Evolutionary conservation across 2,113 vertebrate genomes (phyloP).

Genomic region (Melanotaenia duboulayi): DNA sequence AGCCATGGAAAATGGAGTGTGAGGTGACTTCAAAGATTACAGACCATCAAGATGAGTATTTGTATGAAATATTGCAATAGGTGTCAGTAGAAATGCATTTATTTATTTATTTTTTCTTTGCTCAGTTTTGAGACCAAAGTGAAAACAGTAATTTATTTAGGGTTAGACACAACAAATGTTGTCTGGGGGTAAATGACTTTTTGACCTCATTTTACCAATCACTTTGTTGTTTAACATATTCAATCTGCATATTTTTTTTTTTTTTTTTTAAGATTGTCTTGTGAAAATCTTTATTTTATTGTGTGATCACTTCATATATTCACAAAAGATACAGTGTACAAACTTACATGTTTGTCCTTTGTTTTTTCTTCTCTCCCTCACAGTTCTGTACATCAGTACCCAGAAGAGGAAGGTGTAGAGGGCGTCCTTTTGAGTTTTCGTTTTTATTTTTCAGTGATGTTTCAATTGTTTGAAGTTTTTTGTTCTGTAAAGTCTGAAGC

Average conservation of each 20-base stretch:
- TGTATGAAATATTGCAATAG: neutral
- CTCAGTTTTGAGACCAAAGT: too few relatives aligned
- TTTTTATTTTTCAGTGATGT: conserved; percentile 34
- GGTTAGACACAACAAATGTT: neutral
- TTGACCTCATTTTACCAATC: too few relatives aligned
- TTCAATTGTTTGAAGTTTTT: conserved; percentile 30
- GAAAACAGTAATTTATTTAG: too few relatives aligned
- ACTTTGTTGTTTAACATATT: too few relatives aligned
- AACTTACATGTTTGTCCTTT: neutral
- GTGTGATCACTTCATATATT: too few relatives aligned
- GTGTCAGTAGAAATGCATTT: rapidly evolving
- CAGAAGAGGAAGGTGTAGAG: conserved; percentile 98
- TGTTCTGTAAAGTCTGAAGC: conserved; percentile 52
- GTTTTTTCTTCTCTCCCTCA: conserved; percentile 26
- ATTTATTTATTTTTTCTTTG: neutral
- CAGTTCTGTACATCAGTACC: conserved; percentile 99
- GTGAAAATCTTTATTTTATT: too few relatives aligned
- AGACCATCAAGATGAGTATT: conserved; percentile 1
- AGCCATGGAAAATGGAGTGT: conserved; percentile 7
- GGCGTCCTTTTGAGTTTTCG: conserved; percentile 39
- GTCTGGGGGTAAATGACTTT: neutral
- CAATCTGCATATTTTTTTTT: neutral
- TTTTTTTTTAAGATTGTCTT: neutral
- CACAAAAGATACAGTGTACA: neutral
- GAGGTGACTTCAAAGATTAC: neutral